These are phyloP conservation scores for Neodiprion pinetum DNA, from an alignment of 1,140 invertebrate species.

Conservation along the genomic window DNA sequence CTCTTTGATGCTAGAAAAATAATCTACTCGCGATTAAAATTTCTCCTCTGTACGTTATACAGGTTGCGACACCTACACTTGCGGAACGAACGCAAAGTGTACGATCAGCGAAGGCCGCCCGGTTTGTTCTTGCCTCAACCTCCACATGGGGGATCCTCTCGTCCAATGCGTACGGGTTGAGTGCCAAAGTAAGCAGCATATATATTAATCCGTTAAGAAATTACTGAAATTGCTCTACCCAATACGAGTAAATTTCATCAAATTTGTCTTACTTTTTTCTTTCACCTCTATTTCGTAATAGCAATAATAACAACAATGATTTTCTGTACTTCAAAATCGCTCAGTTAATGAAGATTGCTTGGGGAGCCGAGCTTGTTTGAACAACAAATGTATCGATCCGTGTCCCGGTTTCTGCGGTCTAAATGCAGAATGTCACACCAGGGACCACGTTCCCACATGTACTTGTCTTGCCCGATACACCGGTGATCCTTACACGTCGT, in stretches of 20 bases:
- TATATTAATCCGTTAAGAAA: not conserved
- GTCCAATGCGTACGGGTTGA: slow-evolving; percentile 62
- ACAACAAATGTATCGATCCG: slow-evolving; percentile 67
- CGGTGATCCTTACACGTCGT: slow-evolving; percentile 68
- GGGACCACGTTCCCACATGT: slow-evolving; percentile 70
- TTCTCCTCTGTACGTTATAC: slow-evolving; percentile 16
- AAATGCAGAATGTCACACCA: slow-evolving; percentile 69
- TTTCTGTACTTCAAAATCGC: slow-evolving; percentile 20
- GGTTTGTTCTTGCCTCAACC: slow-evolving; percentile 66
- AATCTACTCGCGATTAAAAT: not conserved
- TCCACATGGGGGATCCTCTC: slow-evolving; percentile 69
- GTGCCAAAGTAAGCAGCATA: slow-evolving; percentile 59
- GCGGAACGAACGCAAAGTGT: slow-evolving; percentile 64
- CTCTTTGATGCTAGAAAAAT: too few relatives aligned
- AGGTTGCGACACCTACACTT: slow-evolving; percentile 56
- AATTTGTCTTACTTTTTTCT: slow-evolving; percentile 13
- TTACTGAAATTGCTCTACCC: slow-evolving; percentile 3
- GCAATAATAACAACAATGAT: slow-evolving; percentile 22
- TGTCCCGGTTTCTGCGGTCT: slow-evolving; percentile 67
- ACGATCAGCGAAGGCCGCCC: slow-evolving; percentile 59
- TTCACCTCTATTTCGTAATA: slow-evolving; percentile 41
- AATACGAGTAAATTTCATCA: slow-evolving; percentile 13
- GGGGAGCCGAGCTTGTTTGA: slow-evolving; percentile 61
- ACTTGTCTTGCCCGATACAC: slow-evolving; percentile 70
- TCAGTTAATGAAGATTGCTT: slow-evolving; percentile 60